Conservation (phyloP, 2,888 invertebrate species). For the Eupsilia transversa region DNA sequence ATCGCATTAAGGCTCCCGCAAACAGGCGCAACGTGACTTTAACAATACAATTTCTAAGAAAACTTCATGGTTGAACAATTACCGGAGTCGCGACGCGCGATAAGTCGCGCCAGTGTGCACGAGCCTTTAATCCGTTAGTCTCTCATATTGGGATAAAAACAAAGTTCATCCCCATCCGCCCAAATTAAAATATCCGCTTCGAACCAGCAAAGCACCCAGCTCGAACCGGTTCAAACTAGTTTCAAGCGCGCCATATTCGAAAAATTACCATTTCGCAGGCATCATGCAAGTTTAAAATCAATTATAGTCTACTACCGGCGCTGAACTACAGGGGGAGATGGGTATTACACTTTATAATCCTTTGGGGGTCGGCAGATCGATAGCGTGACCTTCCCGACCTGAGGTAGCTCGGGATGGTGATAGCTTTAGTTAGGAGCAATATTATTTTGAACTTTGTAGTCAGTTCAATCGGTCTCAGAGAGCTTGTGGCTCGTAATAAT, state of each 20-base stretch:
- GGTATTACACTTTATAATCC: conserved; percentile 64
- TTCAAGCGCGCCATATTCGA: conserved; percentile 62
- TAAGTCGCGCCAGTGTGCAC: too few species aligned
- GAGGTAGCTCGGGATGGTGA: conserved; percentile 35
- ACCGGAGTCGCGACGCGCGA: too few species aligned
- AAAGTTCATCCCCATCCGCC: conserved; percentile 31
- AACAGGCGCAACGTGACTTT: too few species aligned
- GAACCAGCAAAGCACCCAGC: conserved; percentile 41
- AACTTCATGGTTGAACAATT: too few species aligned
- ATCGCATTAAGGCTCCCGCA: too few species aligned
- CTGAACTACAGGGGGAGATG: conserved; percentile 58
- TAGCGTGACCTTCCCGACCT: conserved; percentile 54
- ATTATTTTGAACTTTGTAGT: conserved; percentile 38
- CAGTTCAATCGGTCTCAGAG: conserved; percentile 10
- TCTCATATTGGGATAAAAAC: conserved; percentile 45
- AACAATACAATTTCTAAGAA: too few species aligned
- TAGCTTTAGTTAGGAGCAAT: conserved; percentile 47
- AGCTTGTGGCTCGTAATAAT: conserved; percentile 11
- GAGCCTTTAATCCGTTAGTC: background rate
- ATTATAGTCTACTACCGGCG: conserved; percentile 60
- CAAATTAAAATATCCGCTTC: conserved; percentile 64
- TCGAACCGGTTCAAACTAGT: conserved; percentile 57
- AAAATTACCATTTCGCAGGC: conserved; percentile 67
- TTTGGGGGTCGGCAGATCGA: conserved; percentile 59
- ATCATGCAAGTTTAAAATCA: conserved; percentile 67